Evolutionary conservation across 23 tunicate species (phyloP), one percentile per base, ranked within the genome.

Genomic region (Oikopleura vanhoeffeni): DNA sequence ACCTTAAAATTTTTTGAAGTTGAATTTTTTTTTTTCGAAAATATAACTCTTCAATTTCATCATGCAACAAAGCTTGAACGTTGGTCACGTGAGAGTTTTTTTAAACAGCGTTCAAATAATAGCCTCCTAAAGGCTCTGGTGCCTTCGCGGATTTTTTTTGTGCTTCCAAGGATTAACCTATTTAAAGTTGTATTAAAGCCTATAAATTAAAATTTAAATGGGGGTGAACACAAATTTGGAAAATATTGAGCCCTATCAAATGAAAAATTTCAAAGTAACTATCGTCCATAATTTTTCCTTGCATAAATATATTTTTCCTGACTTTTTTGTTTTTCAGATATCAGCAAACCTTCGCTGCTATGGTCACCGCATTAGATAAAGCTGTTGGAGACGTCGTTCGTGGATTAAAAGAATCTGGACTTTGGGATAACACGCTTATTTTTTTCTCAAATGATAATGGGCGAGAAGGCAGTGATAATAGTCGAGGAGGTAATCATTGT

Each of bases 291-390:
- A n/a, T n/a, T n/a, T n/a, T n/a, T n/a, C n/a, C n/a, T n/a, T n/a
- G n/a, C n/a, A n/a, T n/a, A n/a, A n/a, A n/a, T n/a, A n/a, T n/a
- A n/a, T n/a, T n/a, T n/a, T n/a, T n/a, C n/a, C n/a, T n/a, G n/a
- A n/a, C n/a, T n/a, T n/a, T n/a, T n/a, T n/a, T n/a, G n/a, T n/a
- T n/a, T n/a, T n/a, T n/a, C n/a, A n/a, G n/a, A n/a, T n/a, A n/a
- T n/a, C 60, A 49, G 18, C 60, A 18, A 49, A 18, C 85, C 33
- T 93, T 71, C 85, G 88, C 94, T 0, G 98, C 87, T 0, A 93
- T 93, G 98, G 94, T 93, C 13, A 90, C 94, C 4, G 98, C 94
- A 1, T 86, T 93, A 89, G 98, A 93, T 85, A 91, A 89, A 57
- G 91, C 87, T 1, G 76, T 93, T 41, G 98, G 98, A 27, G 41